Conservation (phyloP, 2,113 vertebrate species). For the Brachypteracias leptosomus region DNA sequence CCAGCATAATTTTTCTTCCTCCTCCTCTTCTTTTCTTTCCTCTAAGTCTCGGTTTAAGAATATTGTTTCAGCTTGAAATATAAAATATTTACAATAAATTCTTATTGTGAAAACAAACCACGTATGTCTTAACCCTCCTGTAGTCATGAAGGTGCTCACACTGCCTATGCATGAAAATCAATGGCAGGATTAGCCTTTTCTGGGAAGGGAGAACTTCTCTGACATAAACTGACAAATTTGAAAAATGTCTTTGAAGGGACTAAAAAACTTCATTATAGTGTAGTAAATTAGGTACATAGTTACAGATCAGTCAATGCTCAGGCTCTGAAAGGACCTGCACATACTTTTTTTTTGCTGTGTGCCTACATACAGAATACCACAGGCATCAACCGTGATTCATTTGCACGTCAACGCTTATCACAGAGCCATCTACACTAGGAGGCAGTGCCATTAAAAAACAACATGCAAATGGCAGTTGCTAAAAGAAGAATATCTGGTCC, state of each 20-base stretch:
- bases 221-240: not conserved
- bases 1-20: conserved; percentile 81
- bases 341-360: not conserved
- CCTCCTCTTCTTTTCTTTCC: conserved; percentile 74
- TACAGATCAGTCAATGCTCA: not conserved
- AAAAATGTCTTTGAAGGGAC: not conserved
- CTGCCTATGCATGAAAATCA: not conserved
- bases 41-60: conserved; percentile 85
- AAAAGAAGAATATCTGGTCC: not conserved
- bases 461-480: not conserved
- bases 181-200: not conserved
- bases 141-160: not conserved
- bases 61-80: conserved; percentile 86
- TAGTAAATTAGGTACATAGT: not conserved
- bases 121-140: not conserved
- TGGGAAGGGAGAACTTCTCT: not conserved
- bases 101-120: not conserved
- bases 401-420: not conserved
- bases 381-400: not conserved
- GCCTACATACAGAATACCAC: not conserved
- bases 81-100: conserved; percentile 41
- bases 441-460: not conserved
- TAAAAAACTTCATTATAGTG: not conserved
- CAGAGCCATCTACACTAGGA: not conserved
- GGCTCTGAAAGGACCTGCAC: not conserved